Conservation (phyloP, 2,888 invertebrate genomes). For the Chrysopilus asiliformis region DNA sequence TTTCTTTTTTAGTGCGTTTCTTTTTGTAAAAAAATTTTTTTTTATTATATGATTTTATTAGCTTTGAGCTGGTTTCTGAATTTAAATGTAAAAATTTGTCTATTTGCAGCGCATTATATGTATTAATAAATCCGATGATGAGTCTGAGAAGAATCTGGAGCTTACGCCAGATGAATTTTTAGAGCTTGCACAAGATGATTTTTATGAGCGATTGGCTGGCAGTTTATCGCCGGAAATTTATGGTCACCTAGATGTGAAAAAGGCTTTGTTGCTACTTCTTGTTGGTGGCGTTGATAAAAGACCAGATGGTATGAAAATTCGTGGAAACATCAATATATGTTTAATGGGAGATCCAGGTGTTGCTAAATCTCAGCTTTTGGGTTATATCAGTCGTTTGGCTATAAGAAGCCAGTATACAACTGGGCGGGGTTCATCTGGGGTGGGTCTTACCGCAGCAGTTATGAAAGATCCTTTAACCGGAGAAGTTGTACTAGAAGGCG, state of each 20-base stretch:
- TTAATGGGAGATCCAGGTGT: constrained; percentile 99
- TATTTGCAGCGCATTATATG: constrained; percentile 37
- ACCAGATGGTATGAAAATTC: constrained; percentile 94
- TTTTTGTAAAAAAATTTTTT: background rate
- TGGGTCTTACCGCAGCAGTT: constrained; percentile 97
- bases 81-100: background rate
- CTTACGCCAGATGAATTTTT: constrained; percentile 73
- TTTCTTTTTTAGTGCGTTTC: too few relatives aligned
- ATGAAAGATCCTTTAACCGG: constrained; percentile 95
- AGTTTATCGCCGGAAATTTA: constrained; percentile 98
- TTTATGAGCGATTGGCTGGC: constrained; percentile 81
- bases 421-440: constrained; percentile 91
- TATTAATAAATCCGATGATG: constrained; percentile 77
- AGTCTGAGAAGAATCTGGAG: constrained; percentile 52
- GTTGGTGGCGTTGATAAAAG: constrained; percentile 83
- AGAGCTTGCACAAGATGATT: constrained; percentile 70
- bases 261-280: constrained; percentile 80
- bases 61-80: too few relatives aligned
- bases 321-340: constrained; percentile 94
- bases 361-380: constrained; percentile 93
- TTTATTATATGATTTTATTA: constrained; percentile 2
- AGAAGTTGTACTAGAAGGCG: constrained; percentile 95
- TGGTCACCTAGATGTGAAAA: constrained; percentile 96
- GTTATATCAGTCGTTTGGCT: constrained; percentile 87
- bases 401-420: constrained; percentile 92